phyloP scores from a whole-genome alignment of 2,888 invertebrate species.

The Dicycla oo region DNA sequence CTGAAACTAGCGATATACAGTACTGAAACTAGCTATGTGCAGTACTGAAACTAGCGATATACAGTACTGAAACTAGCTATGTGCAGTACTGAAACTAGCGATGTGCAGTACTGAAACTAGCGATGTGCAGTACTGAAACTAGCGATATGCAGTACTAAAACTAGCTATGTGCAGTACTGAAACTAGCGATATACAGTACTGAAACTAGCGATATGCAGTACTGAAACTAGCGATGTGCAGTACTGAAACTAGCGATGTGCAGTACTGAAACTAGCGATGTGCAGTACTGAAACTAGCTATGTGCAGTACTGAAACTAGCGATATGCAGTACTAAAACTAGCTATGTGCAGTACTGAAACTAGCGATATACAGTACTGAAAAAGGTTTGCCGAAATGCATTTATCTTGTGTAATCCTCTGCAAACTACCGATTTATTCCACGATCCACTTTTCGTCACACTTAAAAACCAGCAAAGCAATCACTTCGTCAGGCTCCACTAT shows the following conservation, averaged over 20 bases:
- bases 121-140: background rate
- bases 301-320: background rate
- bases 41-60: background rate
- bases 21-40: too few relatives aligned
- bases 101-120: background rate
- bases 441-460: background rate
- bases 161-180: too few relatives aligned
- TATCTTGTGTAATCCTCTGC: background rate
- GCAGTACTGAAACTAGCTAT: background rate
- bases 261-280: background rate
- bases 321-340: background rate
- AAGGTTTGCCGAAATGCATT: background rate
- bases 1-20: background rate
- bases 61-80: background rate
- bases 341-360: background rate
- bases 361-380: background rate
- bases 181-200: background rate
- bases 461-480: constrained; percentile 21
- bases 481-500: constrained; percentile 18
- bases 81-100: background rate
- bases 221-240: background rate
- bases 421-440: constrained; percentile 8
- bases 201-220: too few relatives aligned
- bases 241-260: too few relatives aligned
- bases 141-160: background rate